Base-by-base conservation (phyloP, 2,888 invertebrate species). In the Microctonus brassicae region DNA sequence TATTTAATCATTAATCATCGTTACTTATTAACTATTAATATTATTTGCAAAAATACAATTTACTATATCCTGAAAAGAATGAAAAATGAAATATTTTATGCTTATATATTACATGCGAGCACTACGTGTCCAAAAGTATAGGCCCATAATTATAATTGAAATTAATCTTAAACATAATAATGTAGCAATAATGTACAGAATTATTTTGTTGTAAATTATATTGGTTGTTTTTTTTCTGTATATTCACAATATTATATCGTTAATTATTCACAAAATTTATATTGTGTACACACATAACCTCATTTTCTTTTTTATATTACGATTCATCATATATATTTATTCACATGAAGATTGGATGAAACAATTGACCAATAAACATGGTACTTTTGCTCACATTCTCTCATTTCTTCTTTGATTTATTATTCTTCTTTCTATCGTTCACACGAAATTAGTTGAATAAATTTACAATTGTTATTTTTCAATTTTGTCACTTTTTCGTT, bases 111-210 rank as follows among this genome's bases (percentile, higher is more conserved):
- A 80, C 77, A 83, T 79, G 78, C 78, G 81, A 79, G 76, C 75
- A 80, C 82, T 80, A 81, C 82, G 75, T 82, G 84, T 84, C 84
- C 84, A 84, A 86, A 85, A 84, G 82, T 85, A 85, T 82, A 82
- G 80, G 82, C 84, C 82, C 82, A 82, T 77, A 83, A 82, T 83
- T 82, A 84, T 77, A 82, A 83, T 81, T 77, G 76, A 82, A 11
- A 29, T 79, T 78, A 79, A 79, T 77, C 81, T 78, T 81, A 55
- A 66, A 74, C 70, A 73, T 52, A 73, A 66, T 70, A 75, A 78
- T 77, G 78, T 76, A 80, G 78, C 78, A 72, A 80, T 80, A 70
- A 73, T 68, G 36, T 10, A 63, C 36, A 42, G 24, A 55, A 36
- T 24, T 11, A 26, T 22, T 11, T 24, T 9, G 10, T 20, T 36